Evolutionary conservation across 2,888 invertebrate species (phyloP), one percentile per base, ranked within the genome.

Genomic region (Drosophila borealis): DNA sequence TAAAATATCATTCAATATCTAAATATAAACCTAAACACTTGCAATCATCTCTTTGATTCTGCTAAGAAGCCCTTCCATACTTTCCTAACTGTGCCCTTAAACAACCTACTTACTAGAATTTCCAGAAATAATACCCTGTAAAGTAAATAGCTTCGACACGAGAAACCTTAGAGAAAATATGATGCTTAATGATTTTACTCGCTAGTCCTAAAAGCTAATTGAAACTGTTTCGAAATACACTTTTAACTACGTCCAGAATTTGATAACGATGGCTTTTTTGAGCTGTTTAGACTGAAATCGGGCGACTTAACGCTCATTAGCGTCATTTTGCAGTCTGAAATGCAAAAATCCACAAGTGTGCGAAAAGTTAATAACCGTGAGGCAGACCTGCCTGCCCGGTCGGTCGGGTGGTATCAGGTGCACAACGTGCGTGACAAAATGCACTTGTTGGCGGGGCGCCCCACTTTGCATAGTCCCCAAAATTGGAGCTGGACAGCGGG

Each of bases 351-450:
- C 70, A 70, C 80, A 82, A 78, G 80, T 82, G 78, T 74, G 83
- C 64, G 37, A 70, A 69, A 60, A 69, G 68, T 41, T 69, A 78
- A 75, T 17, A 17, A 17, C 17, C 17, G 17, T 17, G 17, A 17
- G 17, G 17, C 2, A 17, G 17, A 17, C 17, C 17, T 17, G 17
- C 17, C 17, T 17, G 17, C 17, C 17, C 17, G 17, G 17, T 17
- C 17, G 17, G 17, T 17, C 17, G 17, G 17, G 25, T 8, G 25
- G 8, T 63, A 57, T 70, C 62, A 37, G 49, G n/a, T 41, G 39
- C 44, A 62, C 50, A 70, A 75, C 66, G 75, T 85, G 86, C 82
- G 82, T 82, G 82, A 82, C 86, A 75, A 78, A 82, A 78, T 82
- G 82, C 81, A 81, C 36, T 82, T 70, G 57, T 74, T 79, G 72